Evolutionary conservation across 2,797 vertebrate genomes (phyloP), one percentile per base, ranked within the genome.

Genomic region (Channa striata): DNA sequence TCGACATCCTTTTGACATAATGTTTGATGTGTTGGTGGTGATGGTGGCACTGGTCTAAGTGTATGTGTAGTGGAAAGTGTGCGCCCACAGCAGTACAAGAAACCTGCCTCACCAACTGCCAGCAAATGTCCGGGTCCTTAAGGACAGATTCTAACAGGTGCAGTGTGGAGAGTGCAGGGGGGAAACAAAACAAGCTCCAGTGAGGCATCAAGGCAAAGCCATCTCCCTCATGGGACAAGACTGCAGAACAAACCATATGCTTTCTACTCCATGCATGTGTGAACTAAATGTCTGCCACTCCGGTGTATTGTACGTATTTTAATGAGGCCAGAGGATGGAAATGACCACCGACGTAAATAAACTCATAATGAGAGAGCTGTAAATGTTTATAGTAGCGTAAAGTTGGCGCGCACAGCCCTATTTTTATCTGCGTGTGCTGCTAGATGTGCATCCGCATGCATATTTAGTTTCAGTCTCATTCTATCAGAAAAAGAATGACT

Each of bases 191-290:
- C 11, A 43, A 53, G 53, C 61, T 42, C 58, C 10, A 17, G 52
- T 53, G 58, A 76, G 62, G 68, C 72, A 68, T 71, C 54, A 47
- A 59, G 59, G 58, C 59, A 64, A 72, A 67, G 43, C 48, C 36
- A 11, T 54, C 23, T 68, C 69, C 46, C 58, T 69, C 20, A 23
- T 23, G 70, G 59, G 11, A 21, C 5, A 20, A 34, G 42, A 11
- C 43, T 44, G 59, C 74, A 73, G 60, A 73, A 71, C 36, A 34
- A 71, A 61, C 77, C 62, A 73, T 63, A 69, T 74, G 66, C 39
- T 61, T 73, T 42, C 16, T 30, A 42, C 37, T 40, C 59, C 59
- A n/a, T 21, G 49, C 20, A 56, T 60, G 50, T 36, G 20, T 13
- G 44, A 21, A 61, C 52, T 33, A 10, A 56, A n/a, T 25, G 5